phyloP scores from a whole-genome alignment of 1,140 invertebrate genomes.

The Drosophila virilis region DNA sequence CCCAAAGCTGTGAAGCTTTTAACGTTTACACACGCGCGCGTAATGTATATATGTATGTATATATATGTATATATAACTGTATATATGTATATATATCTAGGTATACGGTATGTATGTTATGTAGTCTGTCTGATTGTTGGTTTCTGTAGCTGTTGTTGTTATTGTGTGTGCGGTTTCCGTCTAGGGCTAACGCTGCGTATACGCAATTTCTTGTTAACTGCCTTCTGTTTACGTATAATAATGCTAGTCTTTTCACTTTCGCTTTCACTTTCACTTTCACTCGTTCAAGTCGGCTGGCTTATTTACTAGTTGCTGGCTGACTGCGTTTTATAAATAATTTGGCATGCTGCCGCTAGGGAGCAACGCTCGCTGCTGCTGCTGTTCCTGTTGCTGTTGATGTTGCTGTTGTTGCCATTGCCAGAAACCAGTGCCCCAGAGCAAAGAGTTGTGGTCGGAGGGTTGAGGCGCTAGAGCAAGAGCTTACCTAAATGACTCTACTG shows the following conservation, averaged over 20 bases:
- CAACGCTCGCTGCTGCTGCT: slow-evolving; percentile 26
- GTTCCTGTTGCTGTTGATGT: not conserved
- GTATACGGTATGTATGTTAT: slow-evolving; percentile 19
- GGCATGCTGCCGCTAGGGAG: slow-evolving; percentile 48
- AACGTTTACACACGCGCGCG: slow-evolving; percentile 50
- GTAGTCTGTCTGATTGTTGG: slow-evolving; percentile 28
- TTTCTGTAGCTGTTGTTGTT: slow-evolving; percentile 8
- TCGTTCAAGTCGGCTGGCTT: slow-evolving; percentile 14
- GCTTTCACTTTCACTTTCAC: slow-evolving; percentile 10
- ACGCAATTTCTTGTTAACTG: slow-evolving; percentile 22
- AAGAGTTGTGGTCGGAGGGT: not conserved
- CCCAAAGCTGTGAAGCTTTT: slow-evolving; percentile 43
- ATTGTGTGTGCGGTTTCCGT: slow-evolving; percentile 8
- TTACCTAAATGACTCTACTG: not conserved
- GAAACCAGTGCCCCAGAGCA: slow-evolving; percentile 5
- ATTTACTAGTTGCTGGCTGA: slow-evolving; percentile 67
- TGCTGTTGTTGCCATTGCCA: slow-evolving; percentile 31
- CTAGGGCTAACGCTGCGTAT: slow-evolving; percentile 27
- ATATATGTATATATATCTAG: not conserved
- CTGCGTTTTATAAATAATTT: slow-evolving; percentile 64
- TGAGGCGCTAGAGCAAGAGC: not conserved
- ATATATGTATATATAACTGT: slow-evolving; percentile 5
- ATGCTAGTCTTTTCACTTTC: slow-evolving; percentile 13
- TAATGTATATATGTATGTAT: slow-evolving; percentile 28
- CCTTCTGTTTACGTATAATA: slow-evolving; percentile 23